Percentiles rank a stretch among this genome's conserved stretches.
Conservation (phyloP, 2,113 vertebrate species). For the Cisticola juncidis region DNA sequence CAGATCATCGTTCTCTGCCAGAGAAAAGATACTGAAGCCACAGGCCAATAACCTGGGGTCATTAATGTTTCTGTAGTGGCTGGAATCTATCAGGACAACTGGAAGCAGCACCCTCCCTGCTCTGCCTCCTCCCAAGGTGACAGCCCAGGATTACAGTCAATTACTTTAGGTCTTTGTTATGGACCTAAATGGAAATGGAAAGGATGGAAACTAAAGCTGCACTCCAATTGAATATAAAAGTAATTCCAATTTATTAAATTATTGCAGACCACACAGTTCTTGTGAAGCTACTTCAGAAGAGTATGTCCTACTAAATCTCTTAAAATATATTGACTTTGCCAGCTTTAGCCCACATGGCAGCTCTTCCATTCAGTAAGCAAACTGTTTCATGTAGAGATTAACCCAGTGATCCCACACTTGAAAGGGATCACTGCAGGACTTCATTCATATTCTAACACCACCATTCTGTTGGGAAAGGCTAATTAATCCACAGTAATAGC, state of each 20-base stretch:
- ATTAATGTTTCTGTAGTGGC: background rate
- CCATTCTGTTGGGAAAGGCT: slow-evolving; percentile 47
- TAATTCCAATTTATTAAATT: slow-evolving; percentile 64
- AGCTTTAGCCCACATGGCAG: slow-evolving; percentile 57
- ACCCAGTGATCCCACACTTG: slow-evolving; percentile 68
- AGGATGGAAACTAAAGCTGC: slow-evolving; percentile 40
- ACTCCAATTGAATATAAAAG: slow-evolving; percentile 71
- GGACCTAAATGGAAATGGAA: slow-evolving; percentile 53
- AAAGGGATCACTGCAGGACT: slow-evolving; percentile 66
- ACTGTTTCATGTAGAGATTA: slow-evolving; percentile 74
- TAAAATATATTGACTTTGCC: slow-evolving; percentile 71
- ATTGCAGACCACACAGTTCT: slow-evolving; percentile 62
- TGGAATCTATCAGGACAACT: background rate
- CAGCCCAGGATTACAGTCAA: slow-evolving; percentile 3
- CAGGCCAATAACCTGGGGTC: background rate
- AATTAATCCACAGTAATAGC: slow-evolving; percentile 60
- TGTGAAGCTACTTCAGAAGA: slow-evolving; percentile 57
- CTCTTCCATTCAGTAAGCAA: slow-evolving; percentile 56
- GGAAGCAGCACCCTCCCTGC: background rate
- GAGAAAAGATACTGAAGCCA: background rate
- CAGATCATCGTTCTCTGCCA: background rate
- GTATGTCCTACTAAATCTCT: slow-evolving; percentile 66
- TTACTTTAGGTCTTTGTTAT: slow-evolving; percentile 53
- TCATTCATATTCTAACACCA: slow-evolving; percentile 66
- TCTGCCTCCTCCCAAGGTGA: background rate